Evolutionary conservation across 2,888 invertebrate species (phyloP).

Genomic region (Sclerodermus sp.): DNA sequence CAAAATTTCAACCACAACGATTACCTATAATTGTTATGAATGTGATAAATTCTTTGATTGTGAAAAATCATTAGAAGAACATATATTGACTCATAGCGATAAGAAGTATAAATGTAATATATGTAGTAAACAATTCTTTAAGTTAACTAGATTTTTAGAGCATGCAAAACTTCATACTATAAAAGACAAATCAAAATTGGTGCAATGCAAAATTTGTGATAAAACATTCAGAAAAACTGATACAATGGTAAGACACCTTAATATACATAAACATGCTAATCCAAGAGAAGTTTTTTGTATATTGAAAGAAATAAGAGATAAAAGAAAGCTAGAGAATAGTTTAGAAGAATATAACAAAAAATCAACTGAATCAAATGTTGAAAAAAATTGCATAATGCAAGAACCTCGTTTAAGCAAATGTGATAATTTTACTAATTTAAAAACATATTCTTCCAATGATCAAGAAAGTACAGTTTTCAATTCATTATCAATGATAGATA

Average conservation of each 20-base stretch:
- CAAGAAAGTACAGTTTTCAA: too few species aligned
- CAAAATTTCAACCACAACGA: slow-evolving; percentile 1
- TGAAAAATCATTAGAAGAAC: slow-evolving; percentile 31
- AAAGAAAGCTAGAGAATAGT: slow-evolving; percentile 29
- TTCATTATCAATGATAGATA: slow-evolving; percentile 4
- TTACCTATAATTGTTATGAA: slow-evolving; percentile 24
- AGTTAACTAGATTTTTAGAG: slow-evolving; percentile 26
- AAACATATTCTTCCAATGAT: too few species aligned
- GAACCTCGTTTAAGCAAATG: too few species aligned
- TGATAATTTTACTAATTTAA: too few species aligned
- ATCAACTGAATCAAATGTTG: too few species aligned
- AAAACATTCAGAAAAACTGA: slow-evolving; percentile 43
- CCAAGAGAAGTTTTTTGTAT: slow-evolving; percentile 44
- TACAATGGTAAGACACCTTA: slow-evolving; percentile 47
- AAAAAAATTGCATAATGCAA: too few species aligned
- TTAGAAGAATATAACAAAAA: too few species aligned
- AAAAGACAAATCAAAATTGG: slow-evolving; percentile 30
- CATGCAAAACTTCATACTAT: slow-evolving; percentile 29
- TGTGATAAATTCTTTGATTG: slow-evolving; percentile 34
- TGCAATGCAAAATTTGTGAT: slow-evolving; percentile 42
- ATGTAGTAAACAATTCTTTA: slow-evolving; percentile 34
- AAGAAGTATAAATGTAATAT: slow-evolving; percentile 33
- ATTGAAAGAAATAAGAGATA: slow-evolving; percentile 43
- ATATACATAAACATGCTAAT: slow-evolving; percentile 44
- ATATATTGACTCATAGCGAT: slow-evolving; percentile 23